Evolutionary conservation across 2,888 invertebrate genomes (phyloP), one percentile per base, ranked within the genome.

Genomic region (Monopis laevigella): DNA sequence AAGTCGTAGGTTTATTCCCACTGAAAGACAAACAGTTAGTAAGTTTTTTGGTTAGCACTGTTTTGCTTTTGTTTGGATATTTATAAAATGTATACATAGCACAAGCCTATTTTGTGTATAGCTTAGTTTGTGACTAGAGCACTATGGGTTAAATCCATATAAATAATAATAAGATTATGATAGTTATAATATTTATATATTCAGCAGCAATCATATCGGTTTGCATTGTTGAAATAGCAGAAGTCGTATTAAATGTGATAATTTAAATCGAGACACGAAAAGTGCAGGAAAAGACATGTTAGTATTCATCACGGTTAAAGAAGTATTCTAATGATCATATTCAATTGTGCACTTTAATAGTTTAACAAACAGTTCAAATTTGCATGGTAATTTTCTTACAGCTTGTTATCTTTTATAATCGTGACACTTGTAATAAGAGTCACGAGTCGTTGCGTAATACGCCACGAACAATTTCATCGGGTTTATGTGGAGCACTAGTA

Each of bases 401-500:
- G 62, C 54, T 62, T 78, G 51, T 51, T 50, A 57, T 70, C 58
- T 70, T 68, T 62, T 55, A 58, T 59, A 54, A 55, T 54, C 49
- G 55, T 58, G 54, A 47, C 51, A 53, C 50, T 58, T 49, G 60
- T 71, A 69, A 73, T 65, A 64, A 65, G 65, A 77, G 72, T 80
- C 78, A 80, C 78, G 78, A 75, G 78, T 62, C 66, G 62, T 80
- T 80, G 58, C 75, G 74, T 75, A 78, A 78, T 62, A 51, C 48
- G 17, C 41, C 48, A 57, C 60, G 55, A 57, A 62, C 65, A 65
- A 65, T 70, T 65, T 66, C 55, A 56, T 55, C 54, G 58, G 60
- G 52, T 67, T 62, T 56, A 60, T 59, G 56, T 55, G 45, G 60
- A 61, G 63, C 62, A 32, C 14, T 17, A 32, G n/a, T n/a, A n/a